These are phyloP conservation scores for Elephas maximus DNA, from an alignment of 2,113 vertebrate species.

Conservation along the genomic window DNA sequence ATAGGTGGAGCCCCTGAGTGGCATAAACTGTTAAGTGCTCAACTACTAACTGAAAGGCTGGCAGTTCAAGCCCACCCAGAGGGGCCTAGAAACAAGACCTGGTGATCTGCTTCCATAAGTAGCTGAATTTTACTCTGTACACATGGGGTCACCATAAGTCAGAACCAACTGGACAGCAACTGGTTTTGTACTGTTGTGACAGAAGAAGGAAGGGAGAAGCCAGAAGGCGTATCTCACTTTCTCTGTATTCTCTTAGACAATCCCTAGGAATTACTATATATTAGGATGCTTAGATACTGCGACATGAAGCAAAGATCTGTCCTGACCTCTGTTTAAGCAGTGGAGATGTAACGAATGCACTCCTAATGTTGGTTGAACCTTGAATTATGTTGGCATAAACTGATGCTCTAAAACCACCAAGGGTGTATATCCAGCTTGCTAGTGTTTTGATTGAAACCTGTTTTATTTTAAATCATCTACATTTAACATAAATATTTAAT, in stretches of 20 bases:
- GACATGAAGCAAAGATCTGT: rapidly evolving
- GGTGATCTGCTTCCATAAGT: background rate
- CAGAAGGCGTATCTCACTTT: rapidly evolving
- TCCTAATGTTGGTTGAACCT: background rate
- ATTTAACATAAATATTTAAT: slow-evolving; percentile 84
- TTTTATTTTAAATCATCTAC: slow-evolving; percentile 66
- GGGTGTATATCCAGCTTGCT: background rate
- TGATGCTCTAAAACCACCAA: background rate
- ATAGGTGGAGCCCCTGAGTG: too few species aligned
- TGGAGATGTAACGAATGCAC: background rate
- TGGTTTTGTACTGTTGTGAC: background rate
- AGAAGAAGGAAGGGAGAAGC: background rate
- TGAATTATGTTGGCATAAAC: background rate
- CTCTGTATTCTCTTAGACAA: background rate
- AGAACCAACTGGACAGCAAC: background rate
- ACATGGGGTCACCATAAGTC: background rate
- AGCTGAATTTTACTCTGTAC: background rate
- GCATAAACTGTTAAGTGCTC: too few species aligned
- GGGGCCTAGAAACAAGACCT: background rate
- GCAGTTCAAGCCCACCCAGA: background rate
- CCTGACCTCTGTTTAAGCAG: background rate
- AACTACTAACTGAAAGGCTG: background rate
- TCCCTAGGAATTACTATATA: background rate
- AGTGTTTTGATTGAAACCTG: slow-evolving; percentile 61
- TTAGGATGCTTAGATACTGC: rapidly evolving